Conservation (phyloP, 2,797 vertebrate genomes). For the Geotrypetes seraphini region DNA sequence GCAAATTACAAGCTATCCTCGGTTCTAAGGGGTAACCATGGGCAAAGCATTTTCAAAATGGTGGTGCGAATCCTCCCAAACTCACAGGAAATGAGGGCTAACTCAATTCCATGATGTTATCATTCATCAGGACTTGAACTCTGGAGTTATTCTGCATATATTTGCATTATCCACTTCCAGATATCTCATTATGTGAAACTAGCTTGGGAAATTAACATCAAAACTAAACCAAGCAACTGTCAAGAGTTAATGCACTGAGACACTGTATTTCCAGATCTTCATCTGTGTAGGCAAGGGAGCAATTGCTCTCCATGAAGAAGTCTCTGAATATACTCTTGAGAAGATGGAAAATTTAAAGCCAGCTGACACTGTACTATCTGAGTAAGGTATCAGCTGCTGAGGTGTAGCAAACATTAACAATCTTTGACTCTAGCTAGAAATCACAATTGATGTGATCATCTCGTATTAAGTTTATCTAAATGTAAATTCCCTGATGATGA, state of each 20-base stretch:
- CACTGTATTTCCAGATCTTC: conserved; percentile 47
- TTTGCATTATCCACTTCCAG: too few relatives aligned
- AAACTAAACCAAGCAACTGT: conserved; percentile 28
- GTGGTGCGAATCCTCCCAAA: too few relatives aligned
- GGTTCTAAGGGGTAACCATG: too few relatives aligned
- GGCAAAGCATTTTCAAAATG: too few relatives aligned
- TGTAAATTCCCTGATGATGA: too few relatives aligned
- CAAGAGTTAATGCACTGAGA: conserved; percentile 35
- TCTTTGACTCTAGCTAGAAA: conserved; percentile 31
- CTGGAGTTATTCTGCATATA: too few relatives aligned
- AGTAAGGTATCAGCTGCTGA: conserved; percentile 50
- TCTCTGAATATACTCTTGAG: conserved; percentile 52
- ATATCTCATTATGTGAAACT: too few relatives aligned
- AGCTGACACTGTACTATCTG: conserved; percentile 52
- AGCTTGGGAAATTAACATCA: conserved; percentile 32
- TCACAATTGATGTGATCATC: too few relatives aligned
- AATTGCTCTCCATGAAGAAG: conserved; percentile 57
- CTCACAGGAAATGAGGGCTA: too few relatives aligned
- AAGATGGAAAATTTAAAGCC: conserved; percentile 61
- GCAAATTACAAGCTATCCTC: too few relatives aligned
- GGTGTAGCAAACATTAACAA: conserved; percentile 40
- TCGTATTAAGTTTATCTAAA: conserved; percentile 17
- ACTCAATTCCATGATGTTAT: too few relatives aligned
- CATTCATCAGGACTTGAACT: too few relatives aligned
- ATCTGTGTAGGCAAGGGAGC: conserved; percentile 51